phyloP scores from a whole-genome alignment of 2,888 invertebrate species.

The Plebejus argus region DNA sequence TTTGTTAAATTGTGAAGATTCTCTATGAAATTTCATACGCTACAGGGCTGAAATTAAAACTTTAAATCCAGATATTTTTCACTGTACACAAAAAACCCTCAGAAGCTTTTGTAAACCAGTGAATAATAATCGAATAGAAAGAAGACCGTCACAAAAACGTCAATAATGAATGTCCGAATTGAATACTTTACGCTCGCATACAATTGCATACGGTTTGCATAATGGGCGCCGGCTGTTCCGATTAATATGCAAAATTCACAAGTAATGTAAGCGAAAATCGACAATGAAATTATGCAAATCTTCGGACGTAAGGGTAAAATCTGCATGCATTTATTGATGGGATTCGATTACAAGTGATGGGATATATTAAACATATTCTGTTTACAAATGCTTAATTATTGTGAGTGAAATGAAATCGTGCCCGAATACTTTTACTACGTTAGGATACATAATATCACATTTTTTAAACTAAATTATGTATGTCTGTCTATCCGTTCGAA shows the following conservation, averaged over 20 bases:
- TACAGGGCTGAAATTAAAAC: too few relatives aligned
- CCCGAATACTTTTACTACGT: not conserved
- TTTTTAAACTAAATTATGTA: too few relatives aligned
- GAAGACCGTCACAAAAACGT: slow-evolving; percentile 16
- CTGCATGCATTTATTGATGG: slow-evolving; percentile 29
- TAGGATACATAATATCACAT: too few relatives aligned
- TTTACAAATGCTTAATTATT: slow-evolving; percentile 19
- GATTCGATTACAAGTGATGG: slow-evolving; percentile 25
- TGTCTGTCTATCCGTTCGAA: too few relatives aligned
- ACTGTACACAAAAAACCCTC: not conserved
- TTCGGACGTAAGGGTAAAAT: slow-evolving; percentile 30
- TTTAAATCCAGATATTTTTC: not conserved
- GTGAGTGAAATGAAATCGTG: not conserved
- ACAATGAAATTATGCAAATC: slow-evolving; percentile 40
- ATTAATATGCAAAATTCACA: slow-evolving; percentile 49
- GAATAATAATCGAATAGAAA: not conserved
- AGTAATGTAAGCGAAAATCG: slow-evolving; percentile 46
- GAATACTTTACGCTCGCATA: slow-evolving; percentile 42
- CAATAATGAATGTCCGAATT: slow-evolving; percentile 35
- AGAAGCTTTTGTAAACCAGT: not conserved
- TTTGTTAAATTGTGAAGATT: too few relatives aligned
- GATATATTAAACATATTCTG: slow-evolving; percentile 18
- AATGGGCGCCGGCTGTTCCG: slow-evolving; percentile 47
- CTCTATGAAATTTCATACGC: too few relatives aligned
- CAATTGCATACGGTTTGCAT: slow-evolving; percentile 56